phyloP scores from a whole-genome alignment of 2,888 invertebrate species.

The Cheilosia pagana region DNA sequence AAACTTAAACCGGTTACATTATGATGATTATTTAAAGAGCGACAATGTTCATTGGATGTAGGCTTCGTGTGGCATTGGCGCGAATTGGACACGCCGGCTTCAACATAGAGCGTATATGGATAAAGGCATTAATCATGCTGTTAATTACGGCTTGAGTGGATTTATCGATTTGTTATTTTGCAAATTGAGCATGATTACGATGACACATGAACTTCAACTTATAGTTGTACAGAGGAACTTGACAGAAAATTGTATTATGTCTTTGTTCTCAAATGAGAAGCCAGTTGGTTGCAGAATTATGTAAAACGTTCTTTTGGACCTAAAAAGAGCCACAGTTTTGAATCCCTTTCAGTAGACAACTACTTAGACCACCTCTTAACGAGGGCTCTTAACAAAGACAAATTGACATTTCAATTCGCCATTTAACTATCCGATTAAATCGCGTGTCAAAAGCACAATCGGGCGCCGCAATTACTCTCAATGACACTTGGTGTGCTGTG shows the following conservation, averaged over 20 bases:
- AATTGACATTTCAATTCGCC: too few relatives aligned
- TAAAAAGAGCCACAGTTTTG: too few relatives aligned
- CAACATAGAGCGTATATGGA: background rate
- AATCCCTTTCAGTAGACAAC: too few relatives aligned
- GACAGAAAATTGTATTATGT: too few relatives aligned
- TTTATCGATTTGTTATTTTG: conserved; percentile 12
- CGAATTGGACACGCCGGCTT: background rate
- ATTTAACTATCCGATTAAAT: conserved; percentile 8
- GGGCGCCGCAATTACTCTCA: conserved; percentile 4
- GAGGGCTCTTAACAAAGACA: too few relatives aligned
- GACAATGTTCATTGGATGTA: background rate
- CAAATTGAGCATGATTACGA: background rate
- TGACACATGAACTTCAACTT: background rate
- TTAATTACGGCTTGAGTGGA: conserved; percentile 12
- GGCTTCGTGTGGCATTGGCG: conserved; percentile 4
- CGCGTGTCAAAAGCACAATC: conserved; percentile 37
- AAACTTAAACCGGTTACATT: conserved; percentile 25
- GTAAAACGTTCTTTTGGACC: too few relatives aligned
- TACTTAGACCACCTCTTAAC: too few relatives aligned
- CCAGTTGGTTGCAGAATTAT: too few relatives aligned
- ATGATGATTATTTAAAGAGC: background rate
- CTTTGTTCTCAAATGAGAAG: too few relatives aligned
- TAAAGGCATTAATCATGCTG: conserved; percentile 8
- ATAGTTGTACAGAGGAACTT: too few relatives aligned
- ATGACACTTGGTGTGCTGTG: conserved; percentile 31